phyloP scores from a whole-genome alignment of 2,888 invertebrate species.

The Pyrrhia umbra region DNA sequence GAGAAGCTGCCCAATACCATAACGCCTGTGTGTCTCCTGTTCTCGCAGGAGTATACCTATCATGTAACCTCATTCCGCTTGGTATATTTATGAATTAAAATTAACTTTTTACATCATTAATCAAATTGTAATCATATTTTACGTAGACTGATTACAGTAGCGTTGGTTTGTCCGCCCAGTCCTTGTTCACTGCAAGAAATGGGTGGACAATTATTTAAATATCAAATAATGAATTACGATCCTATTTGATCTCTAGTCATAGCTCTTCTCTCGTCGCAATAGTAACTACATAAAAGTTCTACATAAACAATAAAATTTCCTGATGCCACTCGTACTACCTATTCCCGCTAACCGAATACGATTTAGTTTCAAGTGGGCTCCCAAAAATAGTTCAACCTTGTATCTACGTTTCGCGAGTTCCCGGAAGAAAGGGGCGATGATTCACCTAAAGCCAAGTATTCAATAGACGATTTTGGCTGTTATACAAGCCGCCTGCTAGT shows the following conservation, averaged over 20 bases:
- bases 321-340: constrained; percentile 1
- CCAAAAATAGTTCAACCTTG: constrained; percentile 54
- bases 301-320: constrained; percentile 6
- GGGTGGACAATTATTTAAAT: constrained; percentile 11
- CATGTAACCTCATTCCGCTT: too few relatives aligned
- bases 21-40: too few relatives aligned
- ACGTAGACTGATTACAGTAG: constrained; percentile 3
- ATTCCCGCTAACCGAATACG: constrained; percentile 34
- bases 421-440: constrained; percentile 55
- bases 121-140: constrained; percentile 13
- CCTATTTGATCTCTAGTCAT: background rate
- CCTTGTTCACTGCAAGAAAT: constrained; percentile 24
- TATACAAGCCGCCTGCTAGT: background rate
- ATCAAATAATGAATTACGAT: constrained; percentile 5
- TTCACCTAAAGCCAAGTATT: constrained; percentile 30
- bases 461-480: constrained; percentile 9
- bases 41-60: too few relatives aligned
- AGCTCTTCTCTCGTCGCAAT: background rate
- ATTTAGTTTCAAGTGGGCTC: constrained; percentile 53
- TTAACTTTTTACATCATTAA: background rate
- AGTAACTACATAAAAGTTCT: background rate
- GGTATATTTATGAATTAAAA: too few relatives aligned
- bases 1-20: too few relatives aligned
- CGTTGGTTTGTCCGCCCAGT: background rate
- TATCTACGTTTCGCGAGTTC: constrained; percentile 50